These are phyloP conservation scores for Agriotes lineatus DNA, from an alignment of 2,888 invertebrate species.

Conservation along the genomic window DNA sequence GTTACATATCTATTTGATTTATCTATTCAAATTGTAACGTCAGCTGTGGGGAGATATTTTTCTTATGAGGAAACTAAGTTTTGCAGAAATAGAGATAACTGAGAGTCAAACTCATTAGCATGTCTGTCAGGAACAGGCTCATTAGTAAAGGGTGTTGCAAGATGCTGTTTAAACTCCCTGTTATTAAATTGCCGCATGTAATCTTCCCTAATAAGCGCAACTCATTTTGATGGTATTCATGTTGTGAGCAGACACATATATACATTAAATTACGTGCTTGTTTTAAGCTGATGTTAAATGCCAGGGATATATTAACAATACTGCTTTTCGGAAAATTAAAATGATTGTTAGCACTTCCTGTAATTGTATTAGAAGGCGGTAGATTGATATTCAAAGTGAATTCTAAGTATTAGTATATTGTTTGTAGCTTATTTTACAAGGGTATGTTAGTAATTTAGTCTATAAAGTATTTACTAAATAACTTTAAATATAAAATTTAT, in stretches of 20 bases:
- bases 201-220: constrained; percentile 46
- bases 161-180: constrained; percentile 46
- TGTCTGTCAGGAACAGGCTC: constrained; percentile 48
- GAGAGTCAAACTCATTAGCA: constrained; percentile 46
- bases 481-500: too few relatives aligned
- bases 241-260: constrained; percentile 43
- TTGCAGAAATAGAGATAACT: constrained; percentile 38
- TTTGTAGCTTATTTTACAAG: too few relatives aligned
- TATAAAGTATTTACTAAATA: too few relatives aligned
- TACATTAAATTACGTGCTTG: constrained; percentile 33
- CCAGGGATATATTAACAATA: background rate
- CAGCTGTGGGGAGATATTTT: background rate
- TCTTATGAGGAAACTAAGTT: constrained; percentile 28
- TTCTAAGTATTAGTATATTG: too few relatives aligned
- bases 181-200: constrained; percentile 47
- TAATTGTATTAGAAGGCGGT: too few relatives aligned
- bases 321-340: background rate
- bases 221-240: constrained; percentile 42
- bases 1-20: too few relatives aligned
- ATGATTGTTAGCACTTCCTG: too few relatives aligned
- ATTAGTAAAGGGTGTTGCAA: constrained; percentile 47
- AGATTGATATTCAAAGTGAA: too few relatives aligned
- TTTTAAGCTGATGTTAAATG: constrained; percentile 26
- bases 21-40: background rate
- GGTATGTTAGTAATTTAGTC: too few relatives aligned